Conservation (phyloP, 2,888 invertebrate species). For the Eurois occulta region DNA sequence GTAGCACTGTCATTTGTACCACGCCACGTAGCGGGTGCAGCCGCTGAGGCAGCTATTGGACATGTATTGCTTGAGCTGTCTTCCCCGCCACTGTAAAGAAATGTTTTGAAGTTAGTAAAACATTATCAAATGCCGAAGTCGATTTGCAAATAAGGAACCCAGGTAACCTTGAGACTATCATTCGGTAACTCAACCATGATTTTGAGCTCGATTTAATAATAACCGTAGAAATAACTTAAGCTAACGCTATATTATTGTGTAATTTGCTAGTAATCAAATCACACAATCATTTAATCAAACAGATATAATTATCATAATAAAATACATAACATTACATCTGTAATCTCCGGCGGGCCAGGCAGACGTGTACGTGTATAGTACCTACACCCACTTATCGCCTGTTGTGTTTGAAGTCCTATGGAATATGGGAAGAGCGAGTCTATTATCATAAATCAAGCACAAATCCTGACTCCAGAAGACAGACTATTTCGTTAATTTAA, state of each 20-base stretch:
- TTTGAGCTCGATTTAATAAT: neutral
- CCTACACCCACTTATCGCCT: neutral
- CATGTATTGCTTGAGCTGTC: conserved; percentile 86
- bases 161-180: neutral
- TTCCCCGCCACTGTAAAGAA: conserved; percentile 83
- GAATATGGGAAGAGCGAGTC: neutral
- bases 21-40: conserved; percentile 87
- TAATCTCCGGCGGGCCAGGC: neutral
- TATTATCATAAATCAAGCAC: neutral
- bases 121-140: neutral
- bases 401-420: neutral
- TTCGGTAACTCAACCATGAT: neutral
- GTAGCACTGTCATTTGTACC: conserved; percentile 89
- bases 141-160: conserved; percentile 4
- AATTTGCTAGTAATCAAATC: neutral
- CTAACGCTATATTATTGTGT: neutral
- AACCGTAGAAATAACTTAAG: neutral
- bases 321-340: neutral
- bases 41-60: conserved; percentile 86
- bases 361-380: neutral
- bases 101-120: conserved; percentile 20
- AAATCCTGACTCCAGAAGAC: neutral
- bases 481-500: neutral
- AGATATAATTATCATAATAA: neutral
- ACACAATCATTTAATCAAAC: neutral